phyloP scores from a whole-genome alignment of 2,888 invertebrate species.

The Spodoptera littoralis region DNA sequence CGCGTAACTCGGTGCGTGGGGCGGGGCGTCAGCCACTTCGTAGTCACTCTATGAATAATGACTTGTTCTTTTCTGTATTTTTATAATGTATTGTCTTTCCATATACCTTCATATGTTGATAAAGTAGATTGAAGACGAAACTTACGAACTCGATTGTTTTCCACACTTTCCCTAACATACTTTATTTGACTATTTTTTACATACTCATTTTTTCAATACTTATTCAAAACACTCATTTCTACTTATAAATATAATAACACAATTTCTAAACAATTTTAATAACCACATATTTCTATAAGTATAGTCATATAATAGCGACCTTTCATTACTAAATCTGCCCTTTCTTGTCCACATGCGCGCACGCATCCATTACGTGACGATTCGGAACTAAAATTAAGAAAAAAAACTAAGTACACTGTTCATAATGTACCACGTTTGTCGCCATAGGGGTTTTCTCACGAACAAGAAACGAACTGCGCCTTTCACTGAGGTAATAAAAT shows the following conservation, averaged over 20 bases:
- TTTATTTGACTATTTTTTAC: too few relatives aligned
- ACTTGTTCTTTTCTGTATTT: slow-evolving; percentile 4
- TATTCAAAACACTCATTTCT: too few relatives aligned
- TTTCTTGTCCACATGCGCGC: slow-evolving; percentile 48
- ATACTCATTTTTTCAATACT: too few relatives aligned
- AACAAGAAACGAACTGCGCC: slow-evolving; percentile 41
- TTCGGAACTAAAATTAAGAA: slow-evolving; percentile 53
- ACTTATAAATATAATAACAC: too few relatives aligned
- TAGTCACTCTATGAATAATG: slow-evolving; percentile 27
- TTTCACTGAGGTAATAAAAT: slow-evolving; percentile 10
- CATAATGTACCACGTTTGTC: slow-evolving; percentile 65
- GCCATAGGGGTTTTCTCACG: slow-evolving; percentile 83
- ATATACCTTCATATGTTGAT: too few relatives aligned
- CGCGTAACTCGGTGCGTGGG: slow-evolving; percentile 52
- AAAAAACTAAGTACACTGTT: slow-evolving; percentile 62
- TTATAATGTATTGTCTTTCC: background rate
- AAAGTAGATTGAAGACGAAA: too few relatives aligned
- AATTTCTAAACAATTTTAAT: too few relatives aligned
- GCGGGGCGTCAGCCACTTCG: slow-evolving; percentile 29
- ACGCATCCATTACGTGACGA: slow-evolving; percentile 61
- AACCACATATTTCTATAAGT: too few relatives aligned
- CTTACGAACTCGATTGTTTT: too few relatives aligned
- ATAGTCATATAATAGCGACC: slow-evolving; percentile 29
- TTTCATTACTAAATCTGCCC: slow-evolving; percentile 40
- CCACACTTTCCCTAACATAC: too few relatives aligned